Evolutionary conservation across 2,113 vertebrate species (phyloP).

Genomic region (Cariama cristata): DNA sequence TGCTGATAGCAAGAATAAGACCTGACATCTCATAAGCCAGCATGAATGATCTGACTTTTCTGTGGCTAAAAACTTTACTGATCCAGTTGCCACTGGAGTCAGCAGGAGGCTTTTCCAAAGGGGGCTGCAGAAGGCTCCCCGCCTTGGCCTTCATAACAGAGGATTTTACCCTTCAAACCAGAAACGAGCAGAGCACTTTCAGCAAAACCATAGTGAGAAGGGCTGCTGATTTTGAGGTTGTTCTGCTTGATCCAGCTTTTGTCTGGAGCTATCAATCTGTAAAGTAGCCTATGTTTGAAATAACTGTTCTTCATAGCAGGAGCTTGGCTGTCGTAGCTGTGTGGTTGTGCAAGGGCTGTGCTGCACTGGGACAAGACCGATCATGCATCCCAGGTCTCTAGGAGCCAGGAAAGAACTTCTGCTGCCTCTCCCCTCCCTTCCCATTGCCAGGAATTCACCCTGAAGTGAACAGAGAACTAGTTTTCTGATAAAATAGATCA

Average conservation of each 20-base stretch:
- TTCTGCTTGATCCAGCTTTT: neutral
- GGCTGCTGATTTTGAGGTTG: neutral
- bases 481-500: neutral
- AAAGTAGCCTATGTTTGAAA: neutral
- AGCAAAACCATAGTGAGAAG: neutral
- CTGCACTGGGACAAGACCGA: rapidly evolving
- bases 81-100: neutral
- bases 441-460: neutral
- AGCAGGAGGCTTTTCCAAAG: neutral
- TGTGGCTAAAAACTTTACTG: neutral
- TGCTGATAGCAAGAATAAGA: neutral
- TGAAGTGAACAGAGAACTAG: neutral
- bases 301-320: neutral
- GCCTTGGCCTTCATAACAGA: neutral
- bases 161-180: neutral
- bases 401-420: neutral
- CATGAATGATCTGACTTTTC: neutral
- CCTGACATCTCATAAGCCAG: neutral
- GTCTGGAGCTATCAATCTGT: neutral
- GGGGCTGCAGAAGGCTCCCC: rapidly evolving
- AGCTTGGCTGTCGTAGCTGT: neutral
- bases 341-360: neutral
- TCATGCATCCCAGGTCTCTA: rapidly evolving
- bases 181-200: neutral
- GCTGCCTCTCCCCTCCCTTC: neutral